Evolutionary conservation across 1,140 invertebrate species (phyloP).

Genomic region (Helicoverpa armigera): DNA sequence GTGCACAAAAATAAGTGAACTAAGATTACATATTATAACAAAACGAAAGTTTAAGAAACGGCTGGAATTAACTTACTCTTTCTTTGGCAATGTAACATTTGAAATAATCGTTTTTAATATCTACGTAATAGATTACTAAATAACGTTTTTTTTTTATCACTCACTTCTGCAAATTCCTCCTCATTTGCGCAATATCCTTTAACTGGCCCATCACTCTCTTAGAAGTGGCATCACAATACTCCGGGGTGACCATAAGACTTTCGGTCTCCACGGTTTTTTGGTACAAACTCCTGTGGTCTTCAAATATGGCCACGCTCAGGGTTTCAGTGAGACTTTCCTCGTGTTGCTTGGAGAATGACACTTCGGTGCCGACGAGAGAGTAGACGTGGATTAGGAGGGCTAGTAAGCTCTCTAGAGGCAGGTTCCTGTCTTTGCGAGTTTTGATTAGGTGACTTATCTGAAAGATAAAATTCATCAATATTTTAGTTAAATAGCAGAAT

Average conservation of each 20-base stretch:
- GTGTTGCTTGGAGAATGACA: conserved; percentile 86
- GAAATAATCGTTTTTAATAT: too few species aligned
- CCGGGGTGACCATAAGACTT: conserved; percentile 64
- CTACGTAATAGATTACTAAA: too few species aligned
- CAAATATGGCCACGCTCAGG: conserved; percentile 87
- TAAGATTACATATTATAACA: too few species aligned
- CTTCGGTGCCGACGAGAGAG: conserved; percentile 88
- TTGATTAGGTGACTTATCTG: conserved; percentile 88
- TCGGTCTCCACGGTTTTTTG: conserved; percentile 53
- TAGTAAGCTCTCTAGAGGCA: conserved; percentile 88
- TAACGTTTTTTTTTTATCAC: conserved; percentile 52
- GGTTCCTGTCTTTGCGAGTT: conserved; percentile 85
- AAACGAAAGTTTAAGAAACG: too few species aligned
- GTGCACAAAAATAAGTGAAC: too few species aligned
- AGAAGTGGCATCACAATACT: conserved; percentile 72
- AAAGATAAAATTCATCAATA: conserved; percentile 54
- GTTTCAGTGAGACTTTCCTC: conserved; percentile 86
- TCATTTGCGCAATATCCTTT: conserved; percentile 78
- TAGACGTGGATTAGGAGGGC: conserved; percentile 88
- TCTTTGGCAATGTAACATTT: too few species aligned
- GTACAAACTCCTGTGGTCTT: conserved; percentile 85
- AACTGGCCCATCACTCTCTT: conserved; percentile 71
- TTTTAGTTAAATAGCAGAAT: too few species aligned
- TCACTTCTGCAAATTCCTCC: conserved; percentile 77
- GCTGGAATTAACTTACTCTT: too few species aligned